Percentiles rank a stretch among this genome's conserved stretches.
Conservation (phyloP, 2,113 vertebrate genomes). For the Ranitomeya imitator region DNA sequence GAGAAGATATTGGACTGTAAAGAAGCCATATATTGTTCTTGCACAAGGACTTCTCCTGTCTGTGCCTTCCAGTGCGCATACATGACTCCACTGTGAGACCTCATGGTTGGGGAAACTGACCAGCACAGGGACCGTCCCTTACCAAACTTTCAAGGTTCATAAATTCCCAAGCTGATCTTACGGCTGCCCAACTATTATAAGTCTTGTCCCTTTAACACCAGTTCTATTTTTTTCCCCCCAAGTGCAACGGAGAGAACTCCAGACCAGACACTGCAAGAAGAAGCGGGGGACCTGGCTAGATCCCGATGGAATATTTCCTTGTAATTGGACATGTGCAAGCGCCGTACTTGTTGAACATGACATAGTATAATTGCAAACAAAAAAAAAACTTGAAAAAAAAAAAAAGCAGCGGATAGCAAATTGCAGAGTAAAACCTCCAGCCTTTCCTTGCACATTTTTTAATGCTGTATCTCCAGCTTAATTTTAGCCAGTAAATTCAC, state of each 20-base stretch:
- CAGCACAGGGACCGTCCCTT: no score
- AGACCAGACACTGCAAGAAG: background rate
- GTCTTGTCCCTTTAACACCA: background rate
- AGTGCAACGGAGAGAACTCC: background rate
- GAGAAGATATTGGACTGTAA: no score
- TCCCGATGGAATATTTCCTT: conserved; percentile 31
- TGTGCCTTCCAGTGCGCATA: no score
- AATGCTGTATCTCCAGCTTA: conserved; percentile 69
- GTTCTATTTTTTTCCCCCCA: background rate
- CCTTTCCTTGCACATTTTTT: conserved; percentile 69
- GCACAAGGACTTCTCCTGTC: no score
- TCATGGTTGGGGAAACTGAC: no score
- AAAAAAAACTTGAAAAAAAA: conserved; percentile 59
- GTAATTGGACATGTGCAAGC: conserved; percentile 53
- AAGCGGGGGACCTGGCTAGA: background rate
- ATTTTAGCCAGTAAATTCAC: conserved; percentile 70
- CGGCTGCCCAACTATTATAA: background rate
- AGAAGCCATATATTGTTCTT: no score
- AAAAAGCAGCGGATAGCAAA: conserved; percentile 66
- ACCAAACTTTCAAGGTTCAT: background rate
- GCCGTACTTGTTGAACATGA: conserved; percentile 54
- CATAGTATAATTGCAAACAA: conserved; percentile 72
- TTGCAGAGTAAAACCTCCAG: conserved; percentile 70
- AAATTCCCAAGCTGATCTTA: background rate
- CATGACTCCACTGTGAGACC: no score